Evolutionary conservation across 2,797 vertebrate species (phyloP), one percentile per base, ranked within the genome.

Genomic region (Triplophysa bombifrons): DNA sequence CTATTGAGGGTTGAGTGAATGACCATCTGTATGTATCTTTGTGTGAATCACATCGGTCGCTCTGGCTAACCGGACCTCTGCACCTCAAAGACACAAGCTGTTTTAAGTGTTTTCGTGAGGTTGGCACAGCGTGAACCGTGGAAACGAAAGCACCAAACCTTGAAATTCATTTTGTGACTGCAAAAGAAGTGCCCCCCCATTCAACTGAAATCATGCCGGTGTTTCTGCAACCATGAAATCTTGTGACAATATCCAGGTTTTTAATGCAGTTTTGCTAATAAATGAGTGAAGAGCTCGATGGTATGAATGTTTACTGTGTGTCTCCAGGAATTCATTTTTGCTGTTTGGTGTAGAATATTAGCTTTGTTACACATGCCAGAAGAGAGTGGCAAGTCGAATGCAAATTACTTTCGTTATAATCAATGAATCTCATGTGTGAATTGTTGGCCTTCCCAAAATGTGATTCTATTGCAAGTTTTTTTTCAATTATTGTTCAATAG

Each of bases 121-220:
- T 44, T 78, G 69, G 46, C 34, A 65, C 65, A 50, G 69, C n/a
- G 63, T 71, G 80, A 79, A 80, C 65, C 16, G 58, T 68, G 77
- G 74, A 80, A 67, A 22, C 22, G 60, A 51, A 64, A 72, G 44
- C 77, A 78, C 79, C 82, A 75, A 84, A 80, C 78, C 85, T 76
- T 86, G 85, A 85, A 85, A 86, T 85, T 80, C 60, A 46, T 83
- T 84, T 85, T 74, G 55, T 65, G 34, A 38, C 34, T 0, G 41
- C 66, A 68, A 11, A 60, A 50, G n/a, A 46, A 79, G 34, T 7
- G 6, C 6, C 6, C 7, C 7, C 34, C 34, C 34, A 34, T 30
- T 30, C 30, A 30, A 5, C n/a, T 63, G 67, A 67, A 78, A 67
- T 84, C 70, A 84, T 80, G 74, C 79, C 34, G 74, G 79, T 77